Evolutionary conservation across 2,113 vertebrate species (phyloP).

Genomic region (Dipodomys spectabilis): DNA sequence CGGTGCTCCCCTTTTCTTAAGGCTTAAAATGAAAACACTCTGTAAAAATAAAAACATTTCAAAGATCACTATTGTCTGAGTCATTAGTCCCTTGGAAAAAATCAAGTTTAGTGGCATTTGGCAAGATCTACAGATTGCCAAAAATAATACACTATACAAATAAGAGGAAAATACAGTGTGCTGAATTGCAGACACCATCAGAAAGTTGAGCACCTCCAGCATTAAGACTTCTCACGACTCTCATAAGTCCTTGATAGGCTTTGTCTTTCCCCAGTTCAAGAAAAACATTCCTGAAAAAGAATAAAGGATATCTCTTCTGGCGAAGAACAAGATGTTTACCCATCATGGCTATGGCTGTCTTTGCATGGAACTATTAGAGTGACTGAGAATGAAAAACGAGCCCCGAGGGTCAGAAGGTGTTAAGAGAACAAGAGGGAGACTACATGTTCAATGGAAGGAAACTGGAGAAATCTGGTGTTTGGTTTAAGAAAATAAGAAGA

Average conservation of each 20-base stretch:
- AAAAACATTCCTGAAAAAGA: not conserved
- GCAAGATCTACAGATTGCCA: not conserved
- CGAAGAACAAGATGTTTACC: not conserved
- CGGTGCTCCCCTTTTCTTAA: not conserved
- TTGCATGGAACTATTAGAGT: not conserved
- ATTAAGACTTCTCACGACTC: not conserved
- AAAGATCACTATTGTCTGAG: slow-evolving; percentile 25
- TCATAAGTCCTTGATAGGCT: not conserved
- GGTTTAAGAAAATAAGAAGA: not conserved
- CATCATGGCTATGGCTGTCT: not conserved
- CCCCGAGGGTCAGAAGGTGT: no score
- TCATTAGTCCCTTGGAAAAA: not conserved
- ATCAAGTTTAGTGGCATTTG: not conserved
- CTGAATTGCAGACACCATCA: not conserved
- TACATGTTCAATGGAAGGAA: not conserved
- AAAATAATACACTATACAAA: not conserved
- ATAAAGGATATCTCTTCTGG: not conserved
- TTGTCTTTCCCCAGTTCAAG: not conserved
- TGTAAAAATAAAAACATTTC: slow-evolving; percentile 40
- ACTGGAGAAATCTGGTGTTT: not conserved
- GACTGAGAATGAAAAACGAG: not conserved
- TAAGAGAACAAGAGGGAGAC: not conserved
- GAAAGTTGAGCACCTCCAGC: not conserved
- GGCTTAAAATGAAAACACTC: not conserved
- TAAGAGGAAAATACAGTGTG: not conserved